Conservation (phyloP, 2,888 invertebrate species). For the Incurvaria masculella region DNA sequence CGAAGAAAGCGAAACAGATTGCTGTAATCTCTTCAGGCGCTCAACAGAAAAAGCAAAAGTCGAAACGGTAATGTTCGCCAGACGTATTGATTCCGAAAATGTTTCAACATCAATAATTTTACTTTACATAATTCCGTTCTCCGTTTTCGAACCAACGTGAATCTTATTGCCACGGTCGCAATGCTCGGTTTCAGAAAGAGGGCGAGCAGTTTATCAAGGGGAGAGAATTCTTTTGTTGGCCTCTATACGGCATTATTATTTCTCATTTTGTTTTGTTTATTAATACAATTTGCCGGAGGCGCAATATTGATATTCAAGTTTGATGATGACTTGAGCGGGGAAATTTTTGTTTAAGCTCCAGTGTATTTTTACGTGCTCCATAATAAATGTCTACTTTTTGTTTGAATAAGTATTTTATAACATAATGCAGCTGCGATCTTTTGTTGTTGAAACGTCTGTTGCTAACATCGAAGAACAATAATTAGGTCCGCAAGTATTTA, state of each 20-base stretch:
- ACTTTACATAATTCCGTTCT: constrained; percentile 54
- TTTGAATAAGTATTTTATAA: constrained; percentile 18
- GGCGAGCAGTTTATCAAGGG: constrained; percentile 42
- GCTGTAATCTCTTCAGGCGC: constrained; percentile 46
- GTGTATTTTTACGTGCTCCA: constrained; percentile 48
- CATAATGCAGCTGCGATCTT: neutral
- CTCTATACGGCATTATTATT: constrained; percentile 53
- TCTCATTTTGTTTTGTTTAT: constrained; percentile 59
- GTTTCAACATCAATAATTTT: constrained; percentile 58
- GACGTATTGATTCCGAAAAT: constrained; percentile 52
- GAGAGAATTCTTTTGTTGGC: constrained; percentile 57
- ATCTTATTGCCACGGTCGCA: constrained; percentile 36
- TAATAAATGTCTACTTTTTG: constrained; percentile 37
- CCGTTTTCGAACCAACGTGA: constrained; percentile 38
- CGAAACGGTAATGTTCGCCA: constrained; percentile 52
- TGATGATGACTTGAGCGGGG: constrained; percentile 50
- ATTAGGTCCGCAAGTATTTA: too few species aligned
- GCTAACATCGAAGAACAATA: too few species aligned
- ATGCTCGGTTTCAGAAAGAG: constrained; percentile 34
- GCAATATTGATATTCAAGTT: constrained; percentile 58
- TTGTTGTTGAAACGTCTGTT: too few species aligned
- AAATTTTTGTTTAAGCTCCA: constrained; percentile 36
- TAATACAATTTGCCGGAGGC: constrained; percentile 57
- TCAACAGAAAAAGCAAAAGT: constrained; percentile 24
- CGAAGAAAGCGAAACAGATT: constrained; percentile 39